A percentile compares a stretch with the other conserved stretches of the same genome.
These are phyloP conservation scores for Megathymus violae DNA, from an alignment of 1,140 invertebrate species.

Conservation along the genomic window DNA sequence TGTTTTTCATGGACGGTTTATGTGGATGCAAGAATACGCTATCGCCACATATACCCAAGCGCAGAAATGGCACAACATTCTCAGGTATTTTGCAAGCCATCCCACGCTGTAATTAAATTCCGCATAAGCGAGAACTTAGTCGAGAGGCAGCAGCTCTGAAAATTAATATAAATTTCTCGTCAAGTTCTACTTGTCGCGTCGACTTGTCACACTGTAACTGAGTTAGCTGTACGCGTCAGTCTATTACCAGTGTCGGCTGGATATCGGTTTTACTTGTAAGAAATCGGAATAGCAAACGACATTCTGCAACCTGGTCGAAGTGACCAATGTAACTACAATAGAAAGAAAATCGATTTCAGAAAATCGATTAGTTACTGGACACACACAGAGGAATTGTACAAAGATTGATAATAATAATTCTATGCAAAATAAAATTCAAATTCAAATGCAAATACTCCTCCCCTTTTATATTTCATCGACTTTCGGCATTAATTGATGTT, in stretches of 20 bases:
- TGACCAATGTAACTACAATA: too few relatives aligned
- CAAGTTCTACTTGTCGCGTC: constrained; percentile 17
- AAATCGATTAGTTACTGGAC: too few relatives aligned
- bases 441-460: too few relatives aligned
- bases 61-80: constrained; percentile 16
- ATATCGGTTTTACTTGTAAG: too few relatives aligned
- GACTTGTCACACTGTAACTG: constrained; percentile 1
- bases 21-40: constrained; percentile 8
- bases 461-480: background rate
- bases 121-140: constrained; percentile 33
- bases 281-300: too few relatives aligned
- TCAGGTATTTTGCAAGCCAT: constrained; percentile 28
- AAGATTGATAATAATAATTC: too few relatives aligned
- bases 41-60: constrained; percentile 12
- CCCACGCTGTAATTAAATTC: constrained; percentile 42
- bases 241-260: too few relatives aligned
- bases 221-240: too few relatives aligned
- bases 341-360: too few relatives aligned
- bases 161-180: constrained; percentile 58
- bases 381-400: too few relatives aligned
- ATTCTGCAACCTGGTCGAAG: too few relatives aligned
- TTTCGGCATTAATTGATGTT: background rate
- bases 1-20: background rate
- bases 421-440: too few relatives aligned
- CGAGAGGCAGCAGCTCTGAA: constrained; percentile 39